phyloP scores from a whole-genome alignment of 2,888 invertebrate species.

The Dioctria rufipes region DNA sequence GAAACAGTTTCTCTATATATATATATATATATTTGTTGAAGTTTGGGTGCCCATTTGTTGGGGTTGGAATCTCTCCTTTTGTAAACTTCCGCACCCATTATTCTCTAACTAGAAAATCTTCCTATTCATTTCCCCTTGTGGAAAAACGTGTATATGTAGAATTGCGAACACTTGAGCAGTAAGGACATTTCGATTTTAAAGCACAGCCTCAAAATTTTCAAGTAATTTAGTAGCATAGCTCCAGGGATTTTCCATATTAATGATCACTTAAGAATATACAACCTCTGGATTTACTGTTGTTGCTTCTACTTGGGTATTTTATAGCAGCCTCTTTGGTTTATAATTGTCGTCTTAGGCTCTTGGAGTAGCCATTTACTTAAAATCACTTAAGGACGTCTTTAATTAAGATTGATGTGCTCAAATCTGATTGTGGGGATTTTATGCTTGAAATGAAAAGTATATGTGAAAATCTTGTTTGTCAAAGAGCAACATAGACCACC shows the following conservation, averaged over 20 bases:
- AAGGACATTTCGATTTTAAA: conserved; percentile 7
- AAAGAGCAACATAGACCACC: too few relatives aligned
- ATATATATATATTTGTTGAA: background rate
- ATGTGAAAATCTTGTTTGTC: background rate
- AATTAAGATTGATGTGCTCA: conserved; percentile 51
- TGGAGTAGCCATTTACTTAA: conserved; percentile 23
- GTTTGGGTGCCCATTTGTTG: conserved; percentile 3
- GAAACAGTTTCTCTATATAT: background rate
- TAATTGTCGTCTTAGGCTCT: conserved; percentile 17
- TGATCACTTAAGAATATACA: conserved; percentile 45
- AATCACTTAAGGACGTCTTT: conserved; percentile 28
- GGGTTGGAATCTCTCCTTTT: background rate
- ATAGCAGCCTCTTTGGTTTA: conserved; percentile 6
- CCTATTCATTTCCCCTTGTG: conserved; percentile 10
- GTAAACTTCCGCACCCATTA: background rate
- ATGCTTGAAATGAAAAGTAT: background rate
- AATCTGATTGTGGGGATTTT: background rate
- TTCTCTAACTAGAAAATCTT: conserved; percentile 10
- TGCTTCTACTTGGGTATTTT: conserved; percentile 11
- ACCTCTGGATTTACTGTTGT: conserved; percentile 35
- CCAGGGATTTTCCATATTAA: conserved; percentile 52
- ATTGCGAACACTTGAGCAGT: conserved; percentile 11
- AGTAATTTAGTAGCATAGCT: conserved; percentile 22
- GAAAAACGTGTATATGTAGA: background rate
- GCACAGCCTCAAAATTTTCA: background rate